phyloP scores from a whole-genome alignment of 35 echinoderm and acorn worm genomes.

The Holothuria glaberrima region DNA sequence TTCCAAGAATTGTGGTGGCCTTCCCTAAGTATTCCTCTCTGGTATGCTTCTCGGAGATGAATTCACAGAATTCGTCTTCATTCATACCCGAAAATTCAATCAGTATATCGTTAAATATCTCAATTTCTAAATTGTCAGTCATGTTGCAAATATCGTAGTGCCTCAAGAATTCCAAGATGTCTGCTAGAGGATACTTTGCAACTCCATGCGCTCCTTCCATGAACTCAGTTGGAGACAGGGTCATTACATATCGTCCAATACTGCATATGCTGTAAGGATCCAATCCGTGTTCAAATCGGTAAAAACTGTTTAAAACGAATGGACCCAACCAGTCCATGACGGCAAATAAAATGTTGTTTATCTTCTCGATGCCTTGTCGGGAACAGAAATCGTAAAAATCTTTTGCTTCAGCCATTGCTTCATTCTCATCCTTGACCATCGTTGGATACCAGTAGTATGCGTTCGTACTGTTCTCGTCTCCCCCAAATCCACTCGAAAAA shows the following conservation, averaged over 20 bases:
- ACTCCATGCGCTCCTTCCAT: neutral
- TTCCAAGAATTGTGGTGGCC: neutral
- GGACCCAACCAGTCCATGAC: constrained; percentile 20
- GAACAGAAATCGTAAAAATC: constrained; percentile 31
- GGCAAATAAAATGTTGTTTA: constrained; percentile 36
- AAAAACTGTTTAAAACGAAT: neutral
- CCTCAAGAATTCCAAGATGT: neutral
- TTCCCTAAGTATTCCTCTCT: constrained; percentile 7
- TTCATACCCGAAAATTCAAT: neutral
- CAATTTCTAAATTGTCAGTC: too few species aligned
- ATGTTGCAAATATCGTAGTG: neutral
- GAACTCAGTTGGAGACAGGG: neutral
- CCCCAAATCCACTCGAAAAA: too few species aligned
- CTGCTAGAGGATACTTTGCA: neutral
- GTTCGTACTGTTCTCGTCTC: neutral
- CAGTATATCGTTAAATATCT: neutral
- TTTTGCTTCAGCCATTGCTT: neutral
- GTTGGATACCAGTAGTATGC: neutral
- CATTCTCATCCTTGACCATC: neutral
- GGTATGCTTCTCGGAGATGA: constrained; percentile 19
- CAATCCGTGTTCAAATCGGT: too few species aligned
- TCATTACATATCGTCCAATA: neutral
- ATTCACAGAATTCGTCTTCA: constrained; percentile 23
- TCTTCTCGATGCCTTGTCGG: neutral
- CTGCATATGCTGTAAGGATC: constrained; percentile 15